Base-by-base conservation (phyloP, 53 echinoderm and acorn worm genomes). In the Zoroaster sp. region DNA sequence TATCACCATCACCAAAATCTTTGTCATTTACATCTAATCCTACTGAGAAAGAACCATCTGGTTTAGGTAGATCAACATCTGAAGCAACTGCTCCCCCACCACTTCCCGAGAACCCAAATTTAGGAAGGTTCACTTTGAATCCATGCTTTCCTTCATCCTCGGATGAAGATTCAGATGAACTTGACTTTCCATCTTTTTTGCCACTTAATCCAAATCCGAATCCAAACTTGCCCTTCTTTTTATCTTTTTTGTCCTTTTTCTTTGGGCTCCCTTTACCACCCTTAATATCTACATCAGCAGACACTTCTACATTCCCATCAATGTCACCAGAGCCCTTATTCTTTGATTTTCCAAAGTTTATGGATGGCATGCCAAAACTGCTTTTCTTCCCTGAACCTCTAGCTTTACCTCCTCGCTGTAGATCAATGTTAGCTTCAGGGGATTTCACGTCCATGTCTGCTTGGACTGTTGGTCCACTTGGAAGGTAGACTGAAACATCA, bases 151-250 rank as follows among this genome's bases (percentile, higher is more conserved):
- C 88, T 35, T 75, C 80, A 25, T 52, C 79, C 67, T 63, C 83
- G 35, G 66, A 49, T 65, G 83, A 67, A 74, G 67, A 75, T 54
- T 72, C 81, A 41, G 76, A 52, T 7, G 67, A 89, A 92, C 80
- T 90, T 35, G 91, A 34, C 51, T 71, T 83, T 42, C 68, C 91
- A 70, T 83, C 59, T 28, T 77, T 35, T 82, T 89, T 89, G 34
- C 74, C 81, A 21, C 81, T 69, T 21, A 75, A 78, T 35, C 92
- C 92, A 59, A 93, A 90, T n/a, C 85, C 85, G 25, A 90, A 73
- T 66, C 87, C 81, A 46, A 93, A 93, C 77, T 85, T 86, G 32
- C 78, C 80, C 35, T 74, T 91, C 87, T 91, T 88, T 59, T 75
- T 55, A 9, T 87, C 73, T 45, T 85, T 90, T 40, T 78, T 85